Evolutionary conservation across 2,797 vertebrate genomes (phyloP), one percentile per base, ranked within the genome.

Genomic region (Choloepus didactylus): DNA sequence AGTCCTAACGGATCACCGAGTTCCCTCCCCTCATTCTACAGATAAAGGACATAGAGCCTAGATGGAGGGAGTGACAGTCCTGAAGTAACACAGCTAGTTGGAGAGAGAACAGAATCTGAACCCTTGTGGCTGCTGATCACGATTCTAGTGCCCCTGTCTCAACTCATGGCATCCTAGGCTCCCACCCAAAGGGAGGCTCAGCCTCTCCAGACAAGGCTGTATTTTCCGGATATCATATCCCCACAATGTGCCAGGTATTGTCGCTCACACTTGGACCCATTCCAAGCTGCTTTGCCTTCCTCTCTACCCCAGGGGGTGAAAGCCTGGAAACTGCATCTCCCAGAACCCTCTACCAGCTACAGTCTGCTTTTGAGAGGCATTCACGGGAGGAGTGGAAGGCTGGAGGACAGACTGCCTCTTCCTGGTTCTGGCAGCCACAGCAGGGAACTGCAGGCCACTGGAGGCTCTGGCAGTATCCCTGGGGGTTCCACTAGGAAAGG

Each of bases 271-370:
- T 89, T 23, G 67, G n/a, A 84, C 25, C 21, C 60, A 38, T 49
- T 91, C 73, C 6, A 87, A 5, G 6, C 60, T 60, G 29, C 73
- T 91, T 81, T 86, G 44, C 29, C 79, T 92, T 72, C 31, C 38
- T 85, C 9, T 94, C 67, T 73, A 15, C 25, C 14, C 3, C 23
- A 69, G 31, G 54, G 38, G 12, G 38, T 76, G 38, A 66, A 49
- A 94, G 3, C 25, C 56, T 73, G 35, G 51, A 88, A 93, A 92
- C 5, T 3, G 2, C 62, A 35, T 35, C 31, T 19, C 54, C n/a
- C 46, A 84, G 83, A 94, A 60, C 81, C 80, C 85, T n/a, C 73
- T 75, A 29, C 29, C 62, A 89, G 70, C 23, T 62, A 62, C 18
- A 80, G 73, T 54, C 3, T 5, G 12, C 77, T 62, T 10, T 21